Base-by-base conservation (phyloP, 1,140 invertebrate genomes). In the Thalassaphorura encarpata region DNA sequence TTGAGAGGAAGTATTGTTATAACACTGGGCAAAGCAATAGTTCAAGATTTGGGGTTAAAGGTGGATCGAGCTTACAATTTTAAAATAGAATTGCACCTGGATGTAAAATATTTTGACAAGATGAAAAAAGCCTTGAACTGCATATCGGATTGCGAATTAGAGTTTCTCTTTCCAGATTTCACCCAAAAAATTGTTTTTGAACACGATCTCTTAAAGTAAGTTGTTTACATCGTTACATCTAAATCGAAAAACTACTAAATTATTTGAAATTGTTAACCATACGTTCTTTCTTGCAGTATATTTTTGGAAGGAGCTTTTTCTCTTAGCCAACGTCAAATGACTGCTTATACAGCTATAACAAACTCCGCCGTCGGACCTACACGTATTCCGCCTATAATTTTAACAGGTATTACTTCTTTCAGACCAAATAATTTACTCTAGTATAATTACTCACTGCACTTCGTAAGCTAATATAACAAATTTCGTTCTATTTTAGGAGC, bases 241-340 rank as follows among this genome's bases (percentile, higher is more conserved):
- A 11, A 11, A 36, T n/a, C n/a, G 33, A 11, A 11, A 11, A 36
- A 36, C n/a, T 36, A 11, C 33, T 36, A 11, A 36, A 11, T 36
- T 36, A 11, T 11, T 11, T 36, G 33, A n/a, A 36, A 36, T n/a
- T n/a, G 11, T 36, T 11, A 11, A 36, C n/a, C n/a, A n/a, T n/a
- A n/a, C n/a, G n/a, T n/a, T n/a, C n/a, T n/a, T n/a, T n/a, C n/a
- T n/a, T n/a, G n/a, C n/a, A n/a, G n/a, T n/a, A n/a, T n/a, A n/a
- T n/a, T n/a, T n/a, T n/a, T n/a, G n/a, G 75, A 52, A 27, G 72
- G 15, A 23, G 48, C 46, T 42, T 41, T 52, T 43, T 39, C 76
- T 75, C 67, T 90, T 13, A 90, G 91, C 73, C 72, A 77, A 1
- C 84, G 86, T 67, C 89, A 93, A 67, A 81, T 80, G 62, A 82